phyloP scores from a whole-genome alignment of 2,888 invertebrate species.

The Aleiodes alternator region DNA sequence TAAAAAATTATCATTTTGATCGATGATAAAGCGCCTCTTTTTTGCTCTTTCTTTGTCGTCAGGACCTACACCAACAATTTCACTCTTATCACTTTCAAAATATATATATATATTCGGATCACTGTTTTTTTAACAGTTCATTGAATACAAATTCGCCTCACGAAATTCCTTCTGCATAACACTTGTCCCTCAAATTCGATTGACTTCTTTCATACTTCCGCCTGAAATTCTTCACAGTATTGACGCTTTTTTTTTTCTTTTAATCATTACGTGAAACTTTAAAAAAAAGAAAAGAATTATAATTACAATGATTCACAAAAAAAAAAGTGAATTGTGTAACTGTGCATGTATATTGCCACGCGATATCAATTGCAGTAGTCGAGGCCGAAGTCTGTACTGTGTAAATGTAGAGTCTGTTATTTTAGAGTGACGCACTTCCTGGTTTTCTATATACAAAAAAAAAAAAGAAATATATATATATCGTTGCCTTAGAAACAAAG shows the following conservation, averaged over 20 bases:
- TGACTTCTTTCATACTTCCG: background rate
- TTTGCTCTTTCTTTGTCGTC: slow-evolving; percentile 13
- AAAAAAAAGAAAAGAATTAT: no score
- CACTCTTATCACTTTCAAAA: slow-evolving; percentile 29
- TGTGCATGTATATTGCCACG: background rate
- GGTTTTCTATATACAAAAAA: slow-evolving; percentile 18
- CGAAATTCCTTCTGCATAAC: background rate
- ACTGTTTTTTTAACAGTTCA: background rate
- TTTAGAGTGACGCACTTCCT: slow-evolving; percentile 20
- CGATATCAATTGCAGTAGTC: slow-evolving; percentile 18
- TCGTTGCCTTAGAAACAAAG: no score
- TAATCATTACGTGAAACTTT: no score
- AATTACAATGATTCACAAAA: no score
- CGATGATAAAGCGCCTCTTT: background rate
- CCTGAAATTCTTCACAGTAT: background rate
- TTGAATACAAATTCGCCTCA: no score
- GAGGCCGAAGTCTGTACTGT: background rate
- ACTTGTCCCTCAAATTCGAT: background rate
- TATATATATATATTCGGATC: slow-evolving; percentile 4
- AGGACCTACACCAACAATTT: slow-evolving; percentile 52
- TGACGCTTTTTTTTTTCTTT: background rate
- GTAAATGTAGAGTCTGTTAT: slow-evolving; percentile 15
- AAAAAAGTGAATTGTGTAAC: no score
- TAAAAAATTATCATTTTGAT: no score
- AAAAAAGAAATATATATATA: background rate